Conservation (phyloP, 2,113 vertebrate species). For the Sciurus niger region DNA sequence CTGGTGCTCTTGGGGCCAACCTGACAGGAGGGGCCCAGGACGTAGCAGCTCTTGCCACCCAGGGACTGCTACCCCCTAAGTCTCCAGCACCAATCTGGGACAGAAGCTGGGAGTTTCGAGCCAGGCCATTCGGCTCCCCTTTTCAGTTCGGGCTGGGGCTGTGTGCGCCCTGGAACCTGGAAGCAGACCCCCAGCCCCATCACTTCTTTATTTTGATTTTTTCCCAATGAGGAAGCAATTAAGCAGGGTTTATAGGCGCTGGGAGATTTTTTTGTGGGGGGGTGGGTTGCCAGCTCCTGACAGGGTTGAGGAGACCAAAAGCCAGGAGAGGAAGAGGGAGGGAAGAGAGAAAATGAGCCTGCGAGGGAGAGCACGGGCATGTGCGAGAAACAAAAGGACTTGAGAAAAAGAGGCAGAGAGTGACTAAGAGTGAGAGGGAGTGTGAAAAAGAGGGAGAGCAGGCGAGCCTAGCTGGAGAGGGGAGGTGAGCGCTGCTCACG, state of each 20-base stretch:
- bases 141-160: background rate
- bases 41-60: conserved; percentile 9
- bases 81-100: background rate
- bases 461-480: conserved; percentile 3
- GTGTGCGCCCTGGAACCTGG: conserved; percentile 48
- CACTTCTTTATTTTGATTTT: conserved; percentile 82
- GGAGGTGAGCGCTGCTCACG: background rate
- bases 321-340: conserved; percentile 71
- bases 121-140: background rate
- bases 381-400: conserved; percentile 83
- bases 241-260: conserved; percentile 79
- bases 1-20: background rate
- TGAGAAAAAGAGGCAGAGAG: conserved; percentile 83
- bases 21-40: conserved; percentile 40
- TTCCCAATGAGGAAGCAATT: conserved; percentile 83
- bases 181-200: conserved; percentile 61
- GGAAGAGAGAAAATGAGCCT: conserved; percentile 78
- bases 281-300: conserved; percentile 68
- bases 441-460: conserved; percentile 70
- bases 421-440: conserved; percentile 79
- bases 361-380: conserved; percentile 78
- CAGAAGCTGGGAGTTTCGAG: conserved; percentile 28
- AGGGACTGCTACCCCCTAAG: background rate
- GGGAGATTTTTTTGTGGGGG: conserved; percentile 59
- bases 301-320: conserved; percentile 78